phyloP scores from a whole-genome alignment of 2,113 vertebrate genomes.

The Bothrops jararaca region DNA sequence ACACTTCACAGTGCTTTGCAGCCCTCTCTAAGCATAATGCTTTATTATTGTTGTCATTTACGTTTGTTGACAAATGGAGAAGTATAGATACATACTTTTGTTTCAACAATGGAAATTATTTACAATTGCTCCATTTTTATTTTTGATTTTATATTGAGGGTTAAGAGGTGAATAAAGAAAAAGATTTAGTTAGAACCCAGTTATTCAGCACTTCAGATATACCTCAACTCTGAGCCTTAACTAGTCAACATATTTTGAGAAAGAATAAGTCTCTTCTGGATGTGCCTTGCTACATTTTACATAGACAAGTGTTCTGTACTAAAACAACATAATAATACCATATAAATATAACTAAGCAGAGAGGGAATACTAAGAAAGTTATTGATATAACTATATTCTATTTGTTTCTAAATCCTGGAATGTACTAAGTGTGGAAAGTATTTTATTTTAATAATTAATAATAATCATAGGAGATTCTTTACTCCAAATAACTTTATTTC shows the following conservation, averaged over 20 bases:
- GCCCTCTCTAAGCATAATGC: background rate
- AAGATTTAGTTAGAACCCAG: background rate
- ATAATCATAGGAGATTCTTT: too few species aligned
- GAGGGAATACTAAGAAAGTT: background rate
- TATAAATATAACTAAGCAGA: background rate
- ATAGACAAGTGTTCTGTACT: background rate
- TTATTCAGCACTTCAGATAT: background rate
- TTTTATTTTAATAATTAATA: too few species aligned
- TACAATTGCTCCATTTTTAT: background rate
- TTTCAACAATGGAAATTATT: background rate
- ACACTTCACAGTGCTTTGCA: too few species aligned
- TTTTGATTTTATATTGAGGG: background rate
- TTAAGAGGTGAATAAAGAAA: background rate
- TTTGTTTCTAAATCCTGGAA: background rate
- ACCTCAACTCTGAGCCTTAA: background rate
- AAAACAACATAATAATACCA: background rate
- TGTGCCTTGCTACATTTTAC: background rate
- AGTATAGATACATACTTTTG: background rate
- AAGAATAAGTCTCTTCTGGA: background rate
- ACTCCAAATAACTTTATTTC: too few species aligned
- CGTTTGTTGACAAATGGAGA: background rate
- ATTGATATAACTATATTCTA: background rate
- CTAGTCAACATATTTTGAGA: background rate
- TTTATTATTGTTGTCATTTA: background rate
- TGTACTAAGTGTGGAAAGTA: background rate